Percentiles rank a stretch among this genome's conserved stretches.
Conservation (phyloP, 2,113 vertebrate species). For the Amblyornis subalaris region DNA sequence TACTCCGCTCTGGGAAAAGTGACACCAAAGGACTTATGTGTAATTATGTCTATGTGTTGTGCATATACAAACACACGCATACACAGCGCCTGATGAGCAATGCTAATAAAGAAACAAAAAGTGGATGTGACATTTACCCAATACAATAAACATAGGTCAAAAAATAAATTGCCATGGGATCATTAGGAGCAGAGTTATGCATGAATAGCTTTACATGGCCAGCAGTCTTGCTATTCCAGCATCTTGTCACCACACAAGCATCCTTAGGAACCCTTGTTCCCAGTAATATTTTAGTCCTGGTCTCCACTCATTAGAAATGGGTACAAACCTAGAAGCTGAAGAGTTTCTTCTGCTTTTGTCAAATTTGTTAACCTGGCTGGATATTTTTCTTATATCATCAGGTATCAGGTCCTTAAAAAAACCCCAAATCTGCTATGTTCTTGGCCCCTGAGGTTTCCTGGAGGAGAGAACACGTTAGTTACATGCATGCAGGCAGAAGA, state of each 20-base stretch:
- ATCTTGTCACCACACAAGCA: not conserved
- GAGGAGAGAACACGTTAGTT: not conserved
- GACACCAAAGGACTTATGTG: not conserved
- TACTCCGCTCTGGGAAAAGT: not conserved
- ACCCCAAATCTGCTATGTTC: not conserved
- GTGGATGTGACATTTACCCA: not conserved
- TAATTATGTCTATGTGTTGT: slow-evolving; percentile 36
- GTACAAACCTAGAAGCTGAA: not conserved
- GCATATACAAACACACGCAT: slow-evolving; percentile 9
- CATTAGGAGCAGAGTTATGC: not conserved
- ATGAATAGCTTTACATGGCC: not conserved
- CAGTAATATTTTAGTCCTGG: not conserved
- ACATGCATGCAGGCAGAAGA: not conserved
- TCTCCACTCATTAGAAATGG: not conserved
- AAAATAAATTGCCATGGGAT: not conserved
- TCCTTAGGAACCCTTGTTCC: not conserved
- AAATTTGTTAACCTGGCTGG: not conserved
- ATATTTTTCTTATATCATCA: not conserved
- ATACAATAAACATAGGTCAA: slow-evolving; percentile 28
- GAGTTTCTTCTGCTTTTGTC: not conserved
- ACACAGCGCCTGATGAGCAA: not conserved
- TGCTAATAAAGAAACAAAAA: slow-evolving; percentile 30
- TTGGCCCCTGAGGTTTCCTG: not conserved
- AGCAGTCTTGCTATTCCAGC: not conserved
- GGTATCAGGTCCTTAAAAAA: not conserved